phyloP scores from a whole-genome alignment of 2,888 invertebrate genomes.

The Griposia aprilina region DNA sequence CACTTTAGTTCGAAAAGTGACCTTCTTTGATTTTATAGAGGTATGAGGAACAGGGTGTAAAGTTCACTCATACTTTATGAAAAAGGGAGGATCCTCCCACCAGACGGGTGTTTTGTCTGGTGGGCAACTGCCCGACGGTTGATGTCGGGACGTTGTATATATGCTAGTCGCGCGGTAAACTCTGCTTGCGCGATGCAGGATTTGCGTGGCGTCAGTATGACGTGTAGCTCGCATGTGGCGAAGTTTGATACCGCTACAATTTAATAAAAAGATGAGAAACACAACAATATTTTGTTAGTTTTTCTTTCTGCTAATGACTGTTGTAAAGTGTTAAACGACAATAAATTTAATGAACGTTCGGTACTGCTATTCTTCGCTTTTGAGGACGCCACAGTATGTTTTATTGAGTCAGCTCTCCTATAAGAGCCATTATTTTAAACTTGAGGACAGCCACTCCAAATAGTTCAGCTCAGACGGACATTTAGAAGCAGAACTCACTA shows the following conservation, averaged over 20 bases:
- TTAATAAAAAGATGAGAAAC: not conserved
- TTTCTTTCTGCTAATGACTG: not conserved
- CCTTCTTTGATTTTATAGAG: not conserved
- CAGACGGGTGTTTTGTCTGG: no score
- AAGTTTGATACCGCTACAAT: no score
- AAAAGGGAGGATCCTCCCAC: no score
- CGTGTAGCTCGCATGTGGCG: no score
- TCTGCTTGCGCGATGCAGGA: no score
- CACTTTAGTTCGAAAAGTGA: not conserved
- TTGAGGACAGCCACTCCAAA: constrained; percentile 47
- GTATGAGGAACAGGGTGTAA: no score
- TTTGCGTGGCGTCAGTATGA: no score
- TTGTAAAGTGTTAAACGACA: constrained; percentile 15
- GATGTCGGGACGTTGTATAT: no score
- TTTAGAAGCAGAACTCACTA: constrained; percentile 47
- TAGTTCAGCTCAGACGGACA: constrained; percentile 40
- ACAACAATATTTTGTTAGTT: not conserved
- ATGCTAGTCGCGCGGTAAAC: no score
- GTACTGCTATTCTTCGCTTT: not conserved
- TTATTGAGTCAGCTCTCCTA: constrained; percentile 51
- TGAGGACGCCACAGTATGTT: not conserved
- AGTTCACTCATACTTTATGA: no score
- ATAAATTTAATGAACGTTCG: not conserved
- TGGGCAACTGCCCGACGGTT: no score
- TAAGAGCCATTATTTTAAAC: constrained; percentile 59